Evolutionary conservation across 1,140 invertebrate genomes (phyloP).

Genomic region (Bombus superbus): DNA sequence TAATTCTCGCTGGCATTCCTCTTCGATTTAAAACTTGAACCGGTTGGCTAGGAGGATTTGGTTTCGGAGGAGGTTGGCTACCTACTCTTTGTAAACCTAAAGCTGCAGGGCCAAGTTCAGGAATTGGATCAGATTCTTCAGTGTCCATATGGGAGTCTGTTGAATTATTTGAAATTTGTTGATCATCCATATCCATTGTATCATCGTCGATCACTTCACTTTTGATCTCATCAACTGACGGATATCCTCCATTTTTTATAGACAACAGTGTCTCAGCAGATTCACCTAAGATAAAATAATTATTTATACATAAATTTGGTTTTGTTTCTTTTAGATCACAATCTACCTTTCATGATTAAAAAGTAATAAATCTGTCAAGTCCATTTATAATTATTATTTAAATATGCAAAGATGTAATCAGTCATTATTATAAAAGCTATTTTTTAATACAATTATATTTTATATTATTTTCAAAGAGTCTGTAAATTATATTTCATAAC

Average conservation of each 20-base stretch:
- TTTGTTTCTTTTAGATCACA: not conserved
- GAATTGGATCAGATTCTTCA: slow-evolving; percentile 86
- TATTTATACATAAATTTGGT: not conserved
- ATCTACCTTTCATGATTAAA: not conserved
- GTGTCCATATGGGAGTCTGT: slow-evolving; percentile 81
- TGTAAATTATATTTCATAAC: not conserved
- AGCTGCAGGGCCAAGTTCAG: slow-evolving; percentile 88
- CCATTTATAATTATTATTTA: not conserved
- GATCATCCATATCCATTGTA: slow-evolving; percentile 85
- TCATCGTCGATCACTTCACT: slow-evolving; percentile 84
- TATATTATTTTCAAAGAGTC: not conserved
- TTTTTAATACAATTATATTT: not conserved
- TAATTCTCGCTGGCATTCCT: slow-evolving; percentile 94
- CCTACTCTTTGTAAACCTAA: slow-evolving; percentile 91
- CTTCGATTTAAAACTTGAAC: slow-evolving; percentile 91
- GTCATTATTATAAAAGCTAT: not conserved
- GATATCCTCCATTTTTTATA: slow-evolving; percentile 84
- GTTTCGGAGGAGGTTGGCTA: slow-evolving; percentile 87
- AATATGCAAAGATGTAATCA: not conserved
- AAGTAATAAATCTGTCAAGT: not conserved
- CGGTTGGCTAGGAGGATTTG: slow-evolving; percentile 86
- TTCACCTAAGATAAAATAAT: slow-evolving; percentile 77
- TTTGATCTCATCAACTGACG: slow-evolving; percentile 79
- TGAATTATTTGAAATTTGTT: slow-evolving; percentile 75
- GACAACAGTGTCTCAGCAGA: slow-evolving; percentile 83